Base-by-base conservation (phyloP, 2,113 vertebrate genomes). In the Alces alces region DNA sequence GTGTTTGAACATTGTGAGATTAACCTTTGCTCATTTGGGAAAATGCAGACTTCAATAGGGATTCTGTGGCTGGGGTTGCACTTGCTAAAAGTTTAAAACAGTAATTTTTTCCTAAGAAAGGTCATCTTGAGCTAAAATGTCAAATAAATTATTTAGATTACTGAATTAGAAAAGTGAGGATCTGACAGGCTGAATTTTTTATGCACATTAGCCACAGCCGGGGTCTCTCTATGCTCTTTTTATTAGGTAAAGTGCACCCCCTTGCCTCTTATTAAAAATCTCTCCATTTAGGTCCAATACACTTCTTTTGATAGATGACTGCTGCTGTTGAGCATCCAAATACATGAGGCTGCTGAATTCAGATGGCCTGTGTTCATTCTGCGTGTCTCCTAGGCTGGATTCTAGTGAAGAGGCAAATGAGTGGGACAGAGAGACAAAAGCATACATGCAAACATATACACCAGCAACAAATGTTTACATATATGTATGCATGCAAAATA, bases 121-220 rank as follows among this genome's bases (percentile, higher is more conserved):
- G 99, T 99, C 99, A 99, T 99, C 99, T 99, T 99, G 99, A 99
- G 99, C 99, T 99, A 99, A 99, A 99, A 99, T 99, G 99, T 99
- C 99, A 99, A 99, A 99, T 99, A 99, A 99, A 99, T 99, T 99
- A 99, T 99, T 99, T 99, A 99, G 99, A 99, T 99, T 99, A 99
- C 99, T 99, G 99, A 99, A 99, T 99, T 99, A 99, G 99, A 99
- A 99, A 99, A 99, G 99, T 99, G 99, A 99, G 98, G 98, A 99
- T 99, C 99, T 99, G 99, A 99, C 99, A 99, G 99, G 98, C 98
- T 99, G 99, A 99, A 99, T 99, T 99, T 99, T 99, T 99, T 99
- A 99, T 99, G 99, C 99, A 99, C 99, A 99, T 99, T 99, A 99
- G 98, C 99, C 99, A 98, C 98, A 99, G 99, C 97, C 98, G 98